Percentiles rank a stretch among this genome's conserved stretches.
Evolutionary conservation across 2,113 vertebrate species (phyloP).

Genomic region (Sardina pilchardus): DNA sequence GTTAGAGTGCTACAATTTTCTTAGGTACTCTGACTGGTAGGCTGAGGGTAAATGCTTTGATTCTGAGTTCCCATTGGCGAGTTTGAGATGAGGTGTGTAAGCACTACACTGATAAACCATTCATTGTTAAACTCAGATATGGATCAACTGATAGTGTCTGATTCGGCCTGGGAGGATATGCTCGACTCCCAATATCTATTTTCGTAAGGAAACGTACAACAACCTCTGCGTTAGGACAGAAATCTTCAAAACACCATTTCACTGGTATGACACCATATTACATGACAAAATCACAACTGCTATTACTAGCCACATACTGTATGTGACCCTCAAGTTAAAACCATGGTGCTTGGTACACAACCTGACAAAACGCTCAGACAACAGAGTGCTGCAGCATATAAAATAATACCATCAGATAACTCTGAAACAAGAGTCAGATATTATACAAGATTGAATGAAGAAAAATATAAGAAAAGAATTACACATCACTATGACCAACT

Average conservation of each 20-base stretch:
- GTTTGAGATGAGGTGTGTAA: background rate
- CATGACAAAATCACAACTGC: no score
- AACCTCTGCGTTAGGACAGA: background rate
- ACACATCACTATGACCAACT: background rate
- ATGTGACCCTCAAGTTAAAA: background rate
- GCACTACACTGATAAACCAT: background rate
- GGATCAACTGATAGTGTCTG: background rate
- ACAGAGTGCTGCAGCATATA: background rate
- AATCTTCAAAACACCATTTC: background rate
- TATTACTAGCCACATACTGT: background rate
- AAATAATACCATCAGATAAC: background rate
- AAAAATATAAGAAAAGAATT: background rate
- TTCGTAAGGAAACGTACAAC: background rate
- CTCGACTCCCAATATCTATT: background rate
- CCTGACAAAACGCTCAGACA: background rate
- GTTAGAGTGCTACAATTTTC: background rate
- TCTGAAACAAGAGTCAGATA: background rate
- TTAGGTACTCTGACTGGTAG: background rate
- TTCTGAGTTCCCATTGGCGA: background rate
- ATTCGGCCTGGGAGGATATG: background rate
- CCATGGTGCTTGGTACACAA: background rate
- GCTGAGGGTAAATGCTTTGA: background rate
- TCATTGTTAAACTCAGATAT: background rate
- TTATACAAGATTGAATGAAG: background rate
- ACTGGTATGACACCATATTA: background rate